Conservation (phyloP, 2,797 vertebrate species). For the Poeciliopsis gracilis region DNA sequence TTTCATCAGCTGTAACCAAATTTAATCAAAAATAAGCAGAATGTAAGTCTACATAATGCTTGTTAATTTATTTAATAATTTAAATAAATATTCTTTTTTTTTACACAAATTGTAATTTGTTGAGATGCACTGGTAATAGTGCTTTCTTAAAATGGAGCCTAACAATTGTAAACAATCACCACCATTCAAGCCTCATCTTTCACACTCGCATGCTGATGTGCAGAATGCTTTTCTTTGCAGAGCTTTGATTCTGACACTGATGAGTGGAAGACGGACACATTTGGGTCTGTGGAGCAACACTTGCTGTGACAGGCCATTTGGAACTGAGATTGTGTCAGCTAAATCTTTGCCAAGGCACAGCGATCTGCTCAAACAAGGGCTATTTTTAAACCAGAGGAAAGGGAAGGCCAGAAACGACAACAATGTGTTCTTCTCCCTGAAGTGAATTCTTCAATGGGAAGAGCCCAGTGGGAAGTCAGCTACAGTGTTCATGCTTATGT, state of each 20-base stretch:
- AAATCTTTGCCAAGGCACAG: conserved; percentile 57
- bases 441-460: conserved; percentile 64
- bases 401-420: conserved; percentile 70
- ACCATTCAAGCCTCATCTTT: conserved; percentile 18
- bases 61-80: background rate
- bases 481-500: conserved; percentile 62
- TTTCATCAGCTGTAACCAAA: background rate
- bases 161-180: background rate
- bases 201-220: conserved; percentile 32
- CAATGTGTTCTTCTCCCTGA: conserved; percentile 63
- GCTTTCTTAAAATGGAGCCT: background rate
- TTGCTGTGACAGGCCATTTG: conserved; percentile 49
- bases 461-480: conserved; percentile 55
- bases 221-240: conserved; percentile 25
- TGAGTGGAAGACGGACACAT: conserved; percentile 59
- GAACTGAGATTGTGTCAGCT: conserved; percentile 46
- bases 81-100: background rate
- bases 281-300: conserved; percentile 62
- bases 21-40: background rate
- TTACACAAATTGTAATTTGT: background rate
- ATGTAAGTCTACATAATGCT: background rate
- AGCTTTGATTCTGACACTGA: conserved; percentile 35
- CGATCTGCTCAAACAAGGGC: conserved; percentile 48
- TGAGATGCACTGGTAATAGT: background rate
- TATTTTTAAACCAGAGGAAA: conserved; percentile 71